Evolutionary conservation across 2,797 vertebrate species (phyloP), one percentile per base, ranked within the genome.

Genomic region (Hoplostethus atlanticus): DNA sequence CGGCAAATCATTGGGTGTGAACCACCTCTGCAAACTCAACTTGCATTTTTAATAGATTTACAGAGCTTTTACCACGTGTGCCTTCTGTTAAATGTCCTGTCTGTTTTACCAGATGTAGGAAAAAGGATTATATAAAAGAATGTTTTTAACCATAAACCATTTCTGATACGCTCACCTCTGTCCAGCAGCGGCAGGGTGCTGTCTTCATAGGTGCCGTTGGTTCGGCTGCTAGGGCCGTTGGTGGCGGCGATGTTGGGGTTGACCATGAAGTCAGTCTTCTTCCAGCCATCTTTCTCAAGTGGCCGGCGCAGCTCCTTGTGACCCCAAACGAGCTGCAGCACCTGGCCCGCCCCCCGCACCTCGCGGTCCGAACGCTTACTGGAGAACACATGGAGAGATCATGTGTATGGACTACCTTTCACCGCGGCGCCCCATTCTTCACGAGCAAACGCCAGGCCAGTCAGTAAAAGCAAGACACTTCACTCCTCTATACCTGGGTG

Each of bases 241-340:
- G 81, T 79, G 57, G 84, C 93, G 81, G 89, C 91, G 9, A 90
- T 92, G 85, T 89, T 95, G 38, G 96, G 86, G 84, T 95, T 96
- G 82, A 97, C 96, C 95, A 96, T 84, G 87, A 99, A 99, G 89
- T 99, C 98, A 0, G 95, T 95, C 84, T 99, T 99, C 90, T 99
- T 99, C 98, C 98, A 99, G 50, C 98, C 98, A 6, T 99, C 98
- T 77, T 99, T 99, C 83, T 99, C 97, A 1, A 99, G 93, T 3
- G 96, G 96, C 58, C 96, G 96, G 52, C 97, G 94, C 47, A 99
- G 94, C 79, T 99, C 98, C 76, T 98, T 98, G 81, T 98, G 97
- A 1, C 95, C 96, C 98, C 98, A 99, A 63, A 99, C 84, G 0
- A 97, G 96, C 93, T 99, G 98, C 80, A 99, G 89, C 42, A 98